phyloP scores from a whole-genome alignment of 2,113 vertebrate genomes.

The Phaethornis superciliosus region DNA sequence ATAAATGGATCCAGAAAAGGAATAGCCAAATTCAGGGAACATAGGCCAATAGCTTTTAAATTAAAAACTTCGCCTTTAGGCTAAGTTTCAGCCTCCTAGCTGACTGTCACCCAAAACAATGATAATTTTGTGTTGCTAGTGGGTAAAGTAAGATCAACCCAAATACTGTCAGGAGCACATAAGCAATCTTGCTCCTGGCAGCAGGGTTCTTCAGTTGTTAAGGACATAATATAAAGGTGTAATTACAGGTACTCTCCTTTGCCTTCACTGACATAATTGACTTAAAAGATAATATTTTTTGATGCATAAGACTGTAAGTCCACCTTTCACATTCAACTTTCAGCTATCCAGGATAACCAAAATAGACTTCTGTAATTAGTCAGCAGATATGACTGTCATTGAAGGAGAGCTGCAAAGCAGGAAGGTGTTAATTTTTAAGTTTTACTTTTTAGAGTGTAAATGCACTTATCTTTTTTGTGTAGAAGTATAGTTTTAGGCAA shows the following conservation, averaged over 20 bases:
- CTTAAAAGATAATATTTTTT: not conserved
- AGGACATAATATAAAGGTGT: not conserved
- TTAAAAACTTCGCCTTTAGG: not conserved
- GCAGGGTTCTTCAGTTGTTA: not conserved
- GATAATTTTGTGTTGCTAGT: rapidly evolving
- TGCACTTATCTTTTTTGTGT: not conserved
- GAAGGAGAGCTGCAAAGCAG: not conserved
- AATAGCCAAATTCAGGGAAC: not conserved
- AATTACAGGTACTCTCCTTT: not conserved
- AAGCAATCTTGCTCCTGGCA: not conserved
- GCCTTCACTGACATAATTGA: not conserved
- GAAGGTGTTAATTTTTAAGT: not conserved
- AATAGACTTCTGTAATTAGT: not conserved
- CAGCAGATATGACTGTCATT: not conserved
- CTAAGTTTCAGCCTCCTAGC: not conserved
- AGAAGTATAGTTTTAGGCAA: not conserved
- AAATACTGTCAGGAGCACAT: not conserved
- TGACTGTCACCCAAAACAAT: not conserved
- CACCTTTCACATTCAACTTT: not conserved
- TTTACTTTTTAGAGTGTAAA: not conserved
- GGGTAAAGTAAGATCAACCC: not conserved
- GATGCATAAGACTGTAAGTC: not conserved
- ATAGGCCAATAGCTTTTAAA: not conserved
- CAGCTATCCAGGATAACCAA: not conserved
- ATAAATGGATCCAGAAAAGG: not conserved